Conservation (phyloP, 2,888 invertebrate species). For the Itoplectis maculator region DNA sequence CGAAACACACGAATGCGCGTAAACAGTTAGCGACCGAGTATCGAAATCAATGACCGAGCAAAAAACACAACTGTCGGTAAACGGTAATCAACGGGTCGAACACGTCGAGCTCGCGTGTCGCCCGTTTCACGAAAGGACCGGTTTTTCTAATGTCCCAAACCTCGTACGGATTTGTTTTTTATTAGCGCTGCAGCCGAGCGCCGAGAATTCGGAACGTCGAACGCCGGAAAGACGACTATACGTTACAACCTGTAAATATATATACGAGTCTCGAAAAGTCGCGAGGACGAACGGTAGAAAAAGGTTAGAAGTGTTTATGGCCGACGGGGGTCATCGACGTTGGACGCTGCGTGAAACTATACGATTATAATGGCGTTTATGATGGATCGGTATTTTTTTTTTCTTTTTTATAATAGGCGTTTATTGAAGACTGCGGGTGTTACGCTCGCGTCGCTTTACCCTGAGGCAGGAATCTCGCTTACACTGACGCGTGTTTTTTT, state of each 20-base stretch:
- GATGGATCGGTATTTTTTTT: conserved; percentile 49
- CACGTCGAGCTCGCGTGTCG: neutral
- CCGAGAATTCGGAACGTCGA: neutral
- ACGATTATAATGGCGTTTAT: conserved; percentile 50
- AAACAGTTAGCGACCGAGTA: neutral
- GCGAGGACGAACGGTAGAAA: neutral
- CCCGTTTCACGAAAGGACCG: neutral
- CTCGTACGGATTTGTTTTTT: too few species aligned
- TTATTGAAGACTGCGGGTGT: conserved; percentile 39
- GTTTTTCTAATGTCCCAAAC: conserved; percentile 5
- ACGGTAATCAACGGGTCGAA: neutral
- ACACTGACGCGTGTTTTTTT: neutral
- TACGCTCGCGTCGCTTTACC: conserved; percentile 18
- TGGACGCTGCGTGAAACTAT: too few species aligned
- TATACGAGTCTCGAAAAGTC: neutral
- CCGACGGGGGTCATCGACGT: too few species aligned
- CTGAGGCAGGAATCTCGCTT: neutral
- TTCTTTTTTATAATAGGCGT: conserved; percentile 47
- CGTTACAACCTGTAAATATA: neutral
- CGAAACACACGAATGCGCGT: neutral
- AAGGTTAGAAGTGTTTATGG: too few species aligned
- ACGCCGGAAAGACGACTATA: neutral
- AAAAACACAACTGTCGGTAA: neutral
- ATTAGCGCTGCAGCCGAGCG: too few species aligned
- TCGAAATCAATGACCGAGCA: neutral